phyloP scores from a whole-genome alignment of 2,888 invertebrate genomes.

The Helleia helle region DNA sequence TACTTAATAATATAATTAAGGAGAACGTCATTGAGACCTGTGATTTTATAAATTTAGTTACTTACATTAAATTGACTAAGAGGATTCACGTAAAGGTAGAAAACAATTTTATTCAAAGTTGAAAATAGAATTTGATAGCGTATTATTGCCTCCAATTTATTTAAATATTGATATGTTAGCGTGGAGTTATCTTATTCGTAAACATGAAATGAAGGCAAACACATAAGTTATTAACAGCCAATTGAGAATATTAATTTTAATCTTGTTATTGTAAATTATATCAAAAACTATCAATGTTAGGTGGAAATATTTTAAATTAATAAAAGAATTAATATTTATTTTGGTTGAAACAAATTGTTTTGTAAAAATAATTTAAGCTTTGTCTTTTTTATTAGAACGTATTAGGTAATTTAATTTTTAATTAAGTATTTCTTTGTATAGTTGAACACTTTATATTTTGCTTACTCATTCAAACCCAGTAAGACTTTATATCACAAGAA shows the following conservation, averaged over 20 bases:
- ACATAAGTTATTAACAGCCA: neutral
- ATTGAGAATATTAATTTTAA: neutral
- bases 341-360: no score
- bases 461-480: no score
- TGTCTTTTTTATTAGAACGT: no score
- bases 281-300: no score
- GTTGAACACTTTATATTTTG: no score
- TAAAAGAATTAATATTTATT: constrained; percentile 10
- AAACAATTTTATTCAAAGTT: neutral
- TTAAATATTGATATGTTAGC: constrained; percentile 61
- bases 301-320: constrained; percentile 13
- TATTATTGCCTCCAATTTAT: constrained; percentile 57
- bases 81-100: constrained; percentile 15
- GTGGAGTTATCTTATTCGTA: constrained; percentile 25
- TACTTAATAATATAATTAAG: no score
- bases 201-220: neutral
- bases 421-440: no score
- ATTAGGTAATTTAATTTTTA: no score
- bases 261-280: constrained; percentile 20
- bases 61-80: constrained; percentile 64
- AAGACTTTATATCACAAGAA: no score
- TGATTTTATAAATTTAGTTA: constrained; percentile 2
- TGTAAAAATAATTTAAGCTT: no score
- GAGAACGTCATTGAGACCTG: neutral
- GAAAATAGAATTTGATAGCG: constrained; percentile 16